Evolutionary conservation across 2,888 invertebrate genomes (phyloP), one percentile per base, ranked within the genome.

Genomic region (Drosophila testacea): DNA sequence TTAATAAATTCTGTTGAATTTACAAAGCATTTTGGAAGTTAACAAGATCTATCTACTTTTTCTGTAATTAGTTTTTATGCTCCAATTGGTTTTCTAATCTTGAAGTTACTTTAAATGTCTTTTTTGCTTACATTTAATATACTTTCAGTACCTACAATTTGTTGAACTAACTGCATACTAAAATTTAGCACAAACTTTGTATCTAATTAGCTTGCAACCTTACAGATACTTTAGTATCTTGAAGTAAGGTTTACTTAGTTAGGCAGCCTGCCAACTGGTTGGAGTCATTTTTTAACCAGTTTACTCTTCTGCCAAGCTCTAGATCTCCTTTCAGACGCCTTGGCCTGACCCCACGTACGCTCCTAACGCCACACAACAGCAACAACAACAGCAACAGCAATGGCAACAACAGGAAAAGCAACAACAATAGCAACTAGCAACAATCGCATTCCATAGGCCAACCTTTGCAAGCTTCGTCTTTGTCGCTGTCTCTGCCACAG

Each of bases 381-480:
- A 54, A 57, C 46, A 38, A 48, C 66, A 60, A 13, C 54, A 65
- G 22, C 44, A 52, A 10, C 11, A 28, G 22, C 42, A 55, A 22
- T 22, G 3, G 22, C 30, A 28, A 10, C 16, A 30, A 60, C 36
- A 36, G 50, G 66, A 56, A 27, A 47, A 66, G 42, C 48, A 28
- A 36, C 34, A 44, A 36, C 42, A 46, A 6, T 16, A 67, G 62
- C 46, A 51, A 51, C 65, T 60, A 63, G 50, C 74, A 83, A 83
- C 88, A 87, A 80, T 78, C 83, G 77, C 87, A 88, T 87, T 87
- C 87, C 87, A 73, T 3, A 73, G 70, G 66, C 79, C 62, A 69
- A 77, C 74, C 72, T 74, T 76, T 69, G 69, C 65, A 41, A 44
- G 63, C 47, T 52, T 13, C 48, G 48, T 59, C 60, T 56, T 59